Conservation (phyloP, 2,113 vertebrate species). For the Thermophis baileyi region DNA sequence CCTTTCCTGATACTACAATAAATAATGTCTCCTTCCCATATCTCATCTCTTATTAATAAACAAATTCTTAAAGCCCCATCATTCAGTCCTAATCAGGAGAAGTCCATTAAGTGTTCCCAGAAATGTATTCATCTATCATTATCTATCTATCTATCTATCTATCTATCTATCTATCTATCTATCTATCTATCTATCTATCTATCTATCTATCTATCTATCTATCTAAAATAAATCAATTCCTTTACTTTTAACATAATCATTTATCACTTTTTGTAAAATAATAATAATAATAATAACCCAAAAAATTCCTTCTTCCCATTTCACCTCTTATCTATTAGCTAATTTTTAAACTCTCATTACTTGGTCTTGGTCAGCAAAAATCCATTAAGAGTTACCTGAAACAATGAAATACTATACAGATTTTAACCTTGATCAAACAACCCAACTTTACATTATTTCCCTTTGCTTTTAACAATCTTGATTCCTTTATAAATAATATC, state of each 20-base stretch:
- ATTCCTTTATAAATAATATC: neutral
- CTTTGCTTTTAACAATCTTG: neutral
- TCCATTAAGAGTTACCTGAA: neutral
- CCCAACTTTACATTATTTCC: neutral
- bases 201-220: neutral
- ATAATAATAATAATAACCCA: too few species aligned
- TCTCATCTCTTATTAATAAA: neutral
- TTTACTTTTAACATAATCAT: neutral
- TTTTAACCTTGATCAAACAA: neutral
- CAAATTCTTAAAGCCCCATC: neutral
- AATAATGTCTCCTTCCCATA: neutral
- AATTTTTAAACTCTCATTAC: neutral
- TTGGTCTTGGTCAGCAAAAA: neutral
- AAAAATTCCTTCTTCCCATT: neutral
- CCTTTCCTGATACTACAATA: neutral
- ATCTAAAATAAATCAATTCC: neutral
- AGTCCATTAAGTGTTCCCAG: too few species aligned
- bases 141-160: neutral
- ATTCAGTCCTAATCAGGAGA: too few species aligned
- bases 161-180: neutral
- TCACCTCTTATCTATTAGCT: neutral
- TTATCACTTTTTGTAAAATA: neutral
- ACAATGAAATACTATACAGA: neutral
- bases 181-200: neutral
- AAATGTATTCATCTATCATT: neutral